Conservation (phyloP, 2,797 vertebrate species). For the Propithecus perrieri region DNA sequence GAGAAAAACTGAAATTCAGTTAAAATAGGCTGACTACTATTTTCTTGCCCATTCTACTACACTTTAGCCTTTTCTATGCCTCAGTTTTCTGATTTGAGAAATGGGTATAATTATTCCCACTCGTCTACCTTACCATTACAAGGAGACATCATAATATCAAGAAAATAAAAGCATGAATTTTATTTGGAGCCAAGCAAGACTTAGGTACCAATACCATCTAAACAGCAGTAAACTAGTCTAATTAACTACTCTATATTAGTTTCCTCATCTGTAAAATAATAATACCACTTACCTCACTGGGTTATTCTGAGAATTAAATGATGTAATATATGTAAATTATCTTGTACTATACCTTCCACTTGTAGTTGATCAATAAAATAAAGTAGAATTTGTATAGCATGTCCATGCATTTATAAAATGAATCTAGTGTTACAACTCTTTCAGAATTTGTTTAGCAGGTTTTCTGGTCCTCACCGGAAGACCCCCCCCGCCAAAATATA, state of each 20-base stretch:
- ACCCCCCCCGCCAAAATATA: no score
- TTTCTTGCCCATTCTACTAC: neutral
- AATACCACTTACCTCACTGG: neutral
- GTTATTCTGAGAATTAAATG: neutral
- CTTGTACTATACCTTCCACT: neutral
- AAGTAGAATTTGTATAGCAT: neutral
- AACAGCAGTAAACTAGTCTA: neutral
- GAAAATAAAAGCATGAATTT: slow-evolving; percentile 46
- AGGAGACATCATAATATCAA: neutral
- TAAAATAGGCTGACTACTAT: neutral
- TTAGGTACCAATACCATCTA: neutral
- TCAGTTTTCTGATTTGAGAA: slow-evolving; percentile 39
- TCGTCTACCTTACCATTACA: neutral
- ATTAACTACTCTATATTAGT: neutral
- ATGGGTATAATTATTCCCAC: neutral
- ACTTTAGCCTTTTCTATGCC: neutral
- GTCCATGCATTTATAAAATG: neutral
- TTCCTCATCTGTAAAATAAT: neutral
- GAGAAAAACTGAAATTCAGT: neutral
- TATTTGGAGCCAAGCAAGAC: neutral
- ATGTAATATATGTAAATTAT: neutral
- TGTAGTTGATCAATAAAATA: neutral
- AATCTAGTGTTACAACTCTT: neutral
- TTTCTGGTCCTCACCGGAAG: no score
- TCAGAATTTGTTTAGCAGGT: no score